Conservation (phyloP, 2,888 invertebrate genomes). For the Platerodrilus igneus region DNA sequence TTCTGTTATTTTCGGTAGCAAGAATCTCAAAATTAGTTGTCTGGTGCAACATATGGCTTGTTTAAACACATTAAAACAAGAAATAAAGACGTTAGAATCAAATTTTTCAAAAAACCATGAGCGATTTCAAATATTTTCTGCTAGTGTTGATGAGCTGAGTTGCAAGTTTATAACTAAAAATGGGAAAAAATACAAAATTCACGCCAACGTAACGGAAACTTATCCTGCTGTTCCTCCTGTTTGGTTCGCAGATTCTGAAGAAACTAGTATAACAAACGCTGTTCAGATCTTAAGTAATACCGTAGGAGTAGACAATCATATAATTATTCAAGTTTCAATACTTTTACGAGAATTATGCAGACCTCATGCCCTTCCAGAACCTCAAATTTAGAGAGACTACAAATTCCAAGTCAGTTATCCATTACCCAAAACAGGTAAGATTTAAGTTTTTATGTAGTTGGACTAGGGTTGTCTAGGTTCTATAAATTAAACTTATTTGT, state of each 20-base stretch:
- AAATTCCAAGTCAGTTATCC: constrained; percentile 60
- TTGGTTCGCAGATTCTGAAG: constrained; percentile 98
- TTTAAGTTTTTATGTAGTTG: too few species aligned
- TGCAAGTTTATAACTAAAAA: constrained; percentile 96
- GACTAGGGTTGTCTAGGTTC: too few species aligned
- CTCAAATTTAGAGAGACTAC: constrained; percentile 81
- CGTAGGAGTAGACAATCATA: constrained; percentile 85
- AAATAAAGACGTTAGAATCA: constrained; percentile 95
- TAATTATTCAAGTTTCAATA: constrained; percentile 82
- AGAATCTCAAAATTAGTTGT: constrained; percentile 34
- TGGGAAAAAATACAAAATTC: constrained; percentile 94
- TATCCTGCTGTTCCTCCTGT: constrained; percentile 97
- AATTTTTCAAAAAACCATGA: constrained; percentile 96
- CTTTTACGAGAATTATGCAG: constrained; percentile 88
- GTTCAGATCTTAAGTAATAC: constrained; percentile 93
- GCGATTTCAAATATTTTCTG: constrained; percentile 95
- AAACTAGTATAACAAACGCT: constrained; percentile 89
- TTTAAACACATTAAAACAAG: constrained; percentile 95
- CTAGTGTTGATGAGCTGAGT: constrained; percentile 97
- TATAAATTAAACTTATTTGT: too few species aligned
- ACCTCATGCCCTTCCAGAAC: constrained; percentile 86
- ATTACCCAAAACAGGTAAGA: too few species aligned
- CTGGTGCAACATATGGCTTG: constrained; percentile 78
- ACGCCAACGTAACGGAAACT: constrained; percentile 98
- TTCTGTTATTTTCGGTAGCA: too few species aligned